Evolutionary conservation across 2,888 invertebrate genomes (phyloP), one percentile per base, ranked within the genome.

Genomic region (Diarsia brunnea): DNA sequence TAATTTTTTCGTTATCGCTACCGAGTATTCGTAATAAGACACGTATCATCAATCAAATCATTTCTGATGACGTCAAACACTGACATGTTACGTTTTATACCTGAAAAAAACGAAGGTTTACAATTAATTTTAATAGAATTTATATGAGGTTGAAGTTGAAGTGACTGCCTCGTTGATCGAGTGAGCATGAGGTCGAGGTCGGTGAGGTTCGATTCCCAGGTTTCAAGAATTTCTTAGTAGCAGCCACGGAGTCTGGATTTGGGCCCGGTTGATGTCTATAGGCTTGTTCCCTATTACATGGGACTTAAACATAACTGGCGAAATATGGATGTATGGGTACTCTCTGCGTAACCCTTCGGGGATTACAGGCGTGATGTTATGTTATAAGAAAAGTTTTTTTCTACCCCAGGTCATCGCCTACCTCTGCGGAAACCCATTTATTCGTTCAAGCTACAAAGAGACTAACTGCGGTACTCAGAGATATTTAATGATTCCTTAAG

Each of bases 11-110:
- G 60, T 55, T 69, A 45, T 70, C 58, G 12, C 2, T 71, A 65
- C 68, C 58, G 16, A 21, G 12, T 49, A 43, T 66, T 53, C 16
- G 24, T 71, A 43, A 79, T 72, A 65, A 43, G 24, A 43, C 68
- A 69, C 69, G 84, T 71, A 55, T 63, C 49, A 75, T 79, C 43
- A 55, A 66, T 84, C 69, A 63, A 24, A 71, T 65, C 8, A 5
- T 31, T 2, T 49, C 19, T 43, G 7, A 64, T 69, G 69, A 75
- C 66, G 80, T 72, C 55, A 71, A 47, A 31, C 3, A 51, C 21
- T 65, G 43, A 12, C 38, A 24, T 68, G 19, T 78, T 58, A 38
- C 43, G 31, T 66, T 61, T 21, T 55, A 27, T 27, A 38, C 27
- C 14, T 51, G 27, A 45, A 61, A 47, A 60, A 49, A 49, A 19